Evolutionary conservation across 2,797 vertebrate species (phyloP).

Genomic region (Eremophila alpestris): DNA sequence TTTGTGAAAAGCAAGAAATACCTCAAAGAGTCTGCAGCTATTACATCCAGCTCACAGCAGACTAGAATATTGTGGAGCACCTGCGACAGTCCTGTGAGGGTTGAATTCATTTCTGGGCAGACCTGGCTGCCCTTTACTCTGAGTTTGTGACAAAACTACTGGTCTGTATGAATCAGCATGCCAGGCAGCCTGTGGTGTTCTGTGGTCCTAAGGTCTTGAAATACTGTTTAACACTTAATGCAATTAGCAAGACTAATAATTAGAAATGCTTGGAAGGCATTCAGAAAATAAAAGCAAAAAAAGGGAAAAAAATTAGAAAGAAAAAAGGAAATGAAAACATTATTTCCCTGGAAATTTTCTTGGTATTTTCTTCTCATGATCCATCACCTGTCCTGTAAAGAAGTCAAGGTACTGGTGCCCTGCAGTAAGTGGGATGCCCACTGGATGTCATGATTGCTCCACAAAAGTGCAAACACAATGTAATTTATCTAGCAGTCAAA

Average conservation of each 20-base stretch:
- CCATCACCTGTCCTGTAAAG: background rate
- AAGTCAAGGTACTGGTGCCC: background rate
- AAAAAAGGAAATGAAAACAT: background rate
- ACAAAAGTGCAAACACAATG: background rate
- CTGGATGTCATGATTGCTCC: conserved; percentile 61
- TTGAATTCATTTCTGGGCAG: background rate
- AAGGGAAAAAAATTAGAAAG: no score
- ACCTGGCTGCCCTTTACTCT: background rate
- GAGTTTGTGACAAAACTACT: background rate
- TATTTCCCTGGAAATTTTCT: background rate
- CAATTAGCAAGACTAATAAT: background rate
- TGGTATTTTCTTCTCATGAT: background rate
- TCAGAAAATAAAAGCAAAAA: background rate
- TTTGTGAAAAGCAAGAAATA: background rate
- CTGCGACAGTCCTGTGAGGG: background rate
- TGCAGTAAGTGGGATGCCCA: conserved; percentile 51
- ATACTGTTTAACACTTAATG: background rate
- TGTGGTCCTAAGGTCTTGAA: background rate
- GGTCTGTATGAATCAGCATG: background rate
- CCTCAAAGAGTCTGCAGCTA: background rate
- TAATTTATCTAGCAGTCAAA: conserved; percentile 70
- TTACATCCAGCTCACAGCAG: background rate
- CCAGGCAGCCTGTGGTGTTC: background rate
- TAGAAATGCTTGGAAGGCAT: background rate
- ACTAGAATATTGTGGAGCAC: background rate